Conservation (phyloP, 2,888 invertebrate species). For the Scrobipalpa costella region DNA sequence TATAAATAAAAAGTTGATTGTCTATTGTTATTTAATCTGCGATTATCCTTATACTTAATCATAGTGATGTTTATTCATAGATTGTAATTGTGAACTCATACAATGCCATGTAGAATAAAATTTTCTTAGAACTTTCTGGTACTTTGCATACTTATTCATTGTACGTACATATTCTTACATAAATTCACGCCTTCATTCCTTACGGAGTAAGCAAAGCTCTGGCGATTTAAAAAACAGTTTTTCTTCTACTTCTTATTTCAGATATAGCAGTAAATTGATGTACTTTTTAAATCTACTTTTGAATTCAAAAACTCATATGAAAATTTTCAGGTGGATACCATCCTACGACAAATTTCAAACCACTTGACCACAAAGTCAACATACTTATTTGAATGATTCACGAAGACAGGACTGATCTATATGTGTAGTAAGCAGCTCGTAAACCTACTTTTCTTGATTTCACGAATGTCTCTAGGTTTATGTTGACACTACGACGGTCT, state of each 20-base stretch:
- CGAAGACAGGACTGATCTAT: not conserved
- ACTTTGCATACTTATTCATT: not conserved
- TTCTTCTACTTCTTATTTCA: too few species aligned
- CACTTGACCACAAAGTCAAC: not conserved
- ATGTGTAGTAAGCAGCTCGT: conserved; percentile 10
- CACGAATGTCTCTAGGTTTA: not conserved
- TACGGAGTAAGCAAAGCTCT: too few species aligned
- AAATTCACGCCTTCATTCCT: too few species aligned
- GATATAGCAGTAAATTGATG: too few species aligned
- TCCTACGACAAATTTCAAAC: too few species aligned
- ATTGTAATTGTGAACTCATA: not conserved
- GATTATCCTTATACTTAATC: not conserved
- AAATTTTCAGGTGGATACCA: too few species aligned
- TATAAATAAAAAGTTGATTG: not conserved
- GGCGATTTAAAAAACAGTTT: too few species aligned
- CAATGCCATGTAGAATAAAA: not conserved
- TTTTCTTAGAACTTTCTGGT: not conserved
- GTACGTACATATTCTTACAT: too few species aligned
- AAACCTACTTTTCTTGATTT: conserved; percentile 13
- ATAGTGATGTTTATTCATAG: not conserved
- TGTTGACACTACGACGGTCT: not conserved
- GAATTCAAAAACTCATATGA: too few species aligned
- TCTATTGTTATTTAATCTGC: not conserved
- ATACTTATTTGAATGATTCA: not conserved
- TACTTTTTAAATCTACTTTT: too few species aligned